phyloP scores from a whole-genome alignment of 2,113 vertebrate species.

The Thymallus thymallus region DNA sequence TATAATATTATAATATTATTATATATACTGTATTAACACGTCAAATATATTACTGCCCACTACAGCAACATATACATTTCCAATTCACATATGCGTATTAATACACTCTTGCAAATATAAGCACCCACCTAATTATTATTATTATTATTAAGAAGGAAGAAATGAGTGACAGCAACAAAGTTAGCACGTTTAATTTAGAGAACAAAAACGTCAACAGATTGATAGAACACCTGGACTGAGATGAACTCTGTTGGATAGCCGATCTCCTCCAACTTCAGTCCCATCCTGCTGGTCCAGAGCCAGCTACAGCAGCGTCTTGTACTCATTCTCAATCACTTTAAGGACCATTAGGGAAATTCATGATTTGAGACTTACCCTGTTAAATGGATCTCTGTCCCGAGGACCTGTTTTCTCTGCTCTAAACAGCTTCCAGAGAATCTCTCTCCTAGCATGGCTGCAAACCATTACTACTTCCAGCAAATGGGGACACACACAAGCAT shows the following conservation, averaged over 20 bases:
- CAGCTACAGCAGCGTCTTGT: not conserved
- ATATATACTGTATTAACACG: too few species aligned
- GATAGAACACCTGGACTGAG: not conserved
- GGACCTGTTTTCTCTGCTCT: not conserved
- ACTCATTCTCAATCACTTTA: not conserved
- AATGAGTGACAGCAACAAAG: too few species aligned
- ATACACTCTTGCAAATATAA: too few species aligned
- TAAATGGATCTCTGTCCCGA: not conserved
- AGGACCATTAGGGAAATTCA: conserved; percentile 7
- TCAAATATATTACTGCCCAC: too few species aligned
- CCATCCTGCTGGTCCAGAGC: not conserved
- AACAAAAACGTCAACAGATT: too few species aligned
- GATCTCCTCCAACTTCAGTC: not conserved
- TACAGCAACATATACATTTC: too few species aligned
- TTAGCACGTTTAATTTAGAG: too few species aligned
- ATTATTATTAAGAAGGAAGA: too few species aligned
- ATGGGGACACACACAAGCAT: not conserved
- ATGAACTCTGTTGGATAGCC: not conserved
- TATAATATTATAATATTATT: too few species aligned
- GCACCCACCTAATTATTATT: too few species aligned
- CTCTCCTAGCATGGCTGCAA: conserved; percentile 18
- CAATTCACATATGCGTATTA: too few species aligned
- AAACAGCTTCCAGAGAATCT: not conserved
- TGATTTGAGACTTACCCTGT: conserved; percentile 5
- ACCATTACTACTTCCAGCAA: conserved; percentile 14